Evolutionary conservation across 2,113 vertebrate species (phyloP).

Genomic region (Emydura subglobosa): DNA sequence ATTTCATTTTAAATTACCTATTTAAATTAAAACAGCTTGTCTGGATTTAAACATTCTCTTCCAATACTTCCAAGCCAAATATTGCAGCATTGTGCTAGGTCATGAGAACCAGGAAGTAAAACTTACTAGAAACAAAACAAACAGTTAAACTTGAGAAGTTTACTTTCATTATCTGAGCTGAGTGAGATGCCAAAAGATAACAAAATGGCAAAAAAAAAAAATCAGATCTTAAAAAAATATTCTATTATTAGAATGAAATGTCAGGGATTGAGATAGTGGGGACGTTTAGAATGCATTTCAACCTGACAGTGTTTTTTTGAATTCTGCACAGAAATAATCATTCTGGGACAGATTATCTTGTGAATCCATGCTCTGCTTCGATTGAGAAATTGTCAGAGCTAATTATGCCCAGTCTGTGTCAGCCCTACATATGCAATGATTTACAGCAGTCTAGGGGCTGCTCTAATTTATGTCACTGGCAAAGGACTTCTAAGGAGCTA

Average conservation of each 20-base stretch:
- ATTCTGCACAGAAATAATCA: neutral
- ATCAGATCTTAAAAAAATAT: neutral
- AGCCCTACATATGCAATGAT: neutral
- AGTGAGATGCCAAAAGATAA: neutral
- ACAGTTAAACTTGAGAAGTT: neutral
- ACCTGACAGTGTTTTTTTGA: neutral
- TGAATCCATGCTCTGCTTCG: fast-evolving
- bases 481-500: neutral
- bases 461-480: neutral
- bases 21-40: neutral
- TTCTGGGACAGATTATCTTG: neutral
- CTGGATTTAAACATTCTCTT: neutral
- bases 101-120: neutral
- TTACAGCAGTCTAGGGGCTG: neutral
- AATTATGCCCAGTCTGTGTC: neutral
- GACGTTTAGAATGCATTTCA: neutral
- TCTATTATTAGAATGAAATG: neutral
- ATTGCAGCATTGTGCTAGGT: neutral
- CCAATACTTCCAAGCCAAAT: neutral
- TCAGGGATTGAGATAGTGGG: neutral
- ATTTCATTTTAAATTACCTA: neutral
- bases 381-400: neutral
- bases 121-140: neutral
- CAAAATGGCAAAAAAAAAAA: neutral
- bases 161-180: neutral